Percentiles rank a stretch among this genome's conserved stretches.
Evolutionary conservation across 2,888 invertebrate species (phyloP).

Genomic region (Plagiodera versicolora): DNA sequence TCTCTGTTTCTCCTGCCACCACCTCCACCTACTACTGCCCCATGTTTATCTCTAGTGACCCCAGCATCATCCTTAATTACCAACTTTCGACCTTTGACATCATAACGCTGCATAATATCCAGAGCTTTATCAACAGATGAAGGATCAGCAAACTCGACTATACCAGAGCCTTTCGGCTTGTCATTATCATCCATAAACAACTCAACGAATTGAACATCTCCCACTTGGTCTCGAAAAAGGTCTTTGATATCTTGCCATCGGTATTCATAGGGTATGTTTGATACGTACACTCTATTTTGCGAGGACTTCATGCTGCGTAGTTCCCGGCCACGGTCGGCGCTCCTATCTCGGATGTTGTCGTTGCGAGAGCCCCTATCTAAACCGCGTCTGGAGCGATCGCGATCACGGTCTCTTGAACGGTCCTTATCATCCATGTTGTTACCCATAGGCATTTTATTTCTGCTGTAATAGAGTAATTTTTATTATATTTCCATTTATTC

Average conservation of each 20-base stretch:
- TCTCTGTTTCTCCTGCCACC: constrained; percentile 36
- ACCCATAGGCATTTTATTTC: background rate
- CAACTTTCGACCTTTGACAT: constrained; percentile 89
- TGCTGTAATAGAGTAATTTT: background rate
- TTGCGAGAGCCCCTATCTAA: constrained; percentile 14
- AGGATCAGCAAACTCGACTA: constrained; percentile 28
- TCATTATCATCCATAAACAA: constrained; percentile 92
- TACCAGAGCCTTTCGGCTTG: constrained; percentile 90
- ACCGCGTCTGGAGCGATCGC: background rate
- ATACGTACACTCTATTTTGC: constrained; percentile 74
- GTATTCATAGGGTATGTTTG: constrained; percentile 95
- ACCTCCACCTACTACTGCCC: constrained; percentile 68
- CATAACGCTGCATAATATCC: constrained; percentile 92
- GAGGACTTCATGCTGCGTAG: constrained; percentile 34
- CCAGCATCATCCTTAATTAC: constrained; percentile 88
- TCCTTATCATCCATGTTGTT: background rate
- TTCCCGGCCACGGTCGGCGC: constrained; percentile 26
- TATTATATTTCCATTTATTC: background rate
- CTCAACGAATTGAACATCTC: constrained; percentile 93
- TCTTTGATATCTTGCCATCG: constrained; percentile 99
- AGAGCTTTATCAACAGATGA: constrained; percentile 73
- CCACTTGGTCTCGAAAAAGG: constrained; percentile 84
- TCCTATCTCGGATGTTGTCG: constrained; percentile 23
- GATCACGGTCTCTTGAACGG: background rate
- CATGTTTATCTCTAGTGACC: constrained; percentile 72